Evolutionary conservation across 2,797 vertebrate genomes (phyloP).

Genomic region (Babyrousa celebensis): DNA sequence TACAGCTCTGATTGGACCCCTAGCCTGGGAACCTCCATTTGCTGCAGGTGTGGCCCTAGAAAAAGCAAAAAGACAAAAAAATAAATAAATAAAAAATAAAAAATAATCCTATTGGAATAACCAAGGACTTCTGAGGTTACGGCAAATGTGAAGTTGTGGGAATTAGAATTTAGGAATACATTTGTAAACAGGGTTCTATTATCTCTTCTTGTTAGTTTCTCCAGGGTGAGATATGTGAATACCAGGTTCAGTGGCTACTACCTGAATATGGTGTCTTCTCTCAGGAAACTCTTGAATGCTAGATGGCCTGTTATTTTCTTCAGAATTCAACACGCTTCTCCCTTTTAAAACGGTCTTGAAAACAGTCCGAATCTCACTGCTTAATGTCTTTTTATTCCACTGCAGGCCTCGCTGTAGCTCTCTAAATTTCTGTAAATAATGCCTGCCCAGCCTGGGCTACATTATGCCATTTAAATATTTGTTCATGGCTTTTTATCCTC

Average conservation of each 20-base stretch:
- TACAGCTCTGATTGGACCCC: no score
- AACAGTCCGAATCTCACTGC: not conserved
- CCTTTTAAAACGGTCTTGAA: constrained; percentile 50
- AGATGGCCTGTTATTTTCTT: constrained; percentile 10
- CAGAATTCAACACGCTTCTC: not conserved
- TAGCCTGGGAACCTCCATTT: no score
- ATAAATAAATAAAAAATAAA: no score
- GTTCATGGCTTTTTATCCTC: constrained; percentile 77
- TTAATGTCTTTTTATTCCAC: constrained; percentile 75
- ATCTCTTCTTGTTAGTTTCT: not conserved
- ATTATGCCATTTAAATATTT: constrained; percentile 85
- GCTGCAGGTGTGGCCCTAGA: no score
- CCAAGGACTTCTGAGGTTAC: not conserved
- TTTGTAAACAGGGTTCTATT: not conserved
- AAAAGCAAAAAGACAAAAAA: no score
- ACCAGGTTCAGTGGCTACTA: not conserved
- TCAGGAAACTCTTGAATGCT: not conserved
- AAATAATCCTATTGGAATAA: not conserved
- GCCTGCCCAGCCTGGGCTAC: constrained; percentile 58
- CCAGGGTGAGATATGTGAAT: no score
- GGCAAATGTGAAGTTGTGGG: not conserved
- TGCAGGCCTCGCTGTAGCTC: constrained; percentile 57
- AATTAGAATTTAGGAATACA: not conserved
- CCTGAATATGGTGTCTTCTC: not conserved
- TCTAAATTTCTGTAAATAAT: constrained; percentile 83